Base-by-base conservation (phyloP, 1,140 invertebrate species). In the Dendroctonus valens region DNA sequence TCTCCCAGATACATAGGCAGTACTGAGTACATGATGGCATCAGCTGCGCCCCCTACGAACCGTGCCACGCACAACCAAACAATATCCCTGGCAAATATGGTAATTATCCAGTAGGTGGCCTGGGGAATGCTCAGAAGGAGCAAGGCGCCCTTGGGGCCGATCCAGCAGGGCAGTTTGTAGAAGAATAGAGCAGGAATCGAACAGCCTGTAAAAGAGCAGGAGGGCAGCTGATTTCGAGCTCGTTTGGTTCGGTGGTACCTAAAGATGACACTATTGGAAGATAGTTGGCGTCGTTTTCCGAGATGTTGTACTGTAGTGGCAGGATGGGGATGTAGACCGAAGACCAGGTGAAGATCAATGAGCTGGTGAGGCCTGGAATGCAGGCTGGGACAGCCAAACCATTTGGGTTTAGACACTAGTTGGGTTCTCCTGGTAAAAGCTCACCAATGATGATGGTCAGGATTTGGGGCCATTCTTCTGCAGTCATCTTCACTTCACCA, bases 1-100 rank as follows among this genome's bases (percentile, higher is more conserved):
- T 88, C 86, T 62, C 84, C 82, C 38, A 89, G 78, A 71, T 85
- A 88, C 73, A 88, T 82, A 0, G 86, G 84, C 9, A 76, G 51
- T 5, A 70, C 62, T 5, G 69, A 58, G 50, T 73, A 76, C 39
- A 72, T 54, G 37, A 69, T 67, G 8, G 67, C 73, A 54, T 77
- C 73, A 9, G 59, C 72, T 2, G 77, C 54, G 41, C 77, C 77
- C 39, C 60, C 51, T 8, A 70, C 58, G 42, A 73, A 59, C 59
- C 71, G 65, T 2, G 66, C 63, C 6, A 71, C 52, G 57, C 70
- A 74, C n/a, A 73, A 69, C 9, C 71, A n/a, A n/a, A 67, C 61
- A 8, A 70, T 55, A n/a, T 59, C 64, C 60, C 54, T 63, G 6
- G 73, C 66, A 40, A 67, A 41, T 4, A 65, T 58, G 4, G 61